phyloP scores from a whole-genome alignment of 2,797 vertebrate genomes.

The Enteromius treurensis region DNA sequence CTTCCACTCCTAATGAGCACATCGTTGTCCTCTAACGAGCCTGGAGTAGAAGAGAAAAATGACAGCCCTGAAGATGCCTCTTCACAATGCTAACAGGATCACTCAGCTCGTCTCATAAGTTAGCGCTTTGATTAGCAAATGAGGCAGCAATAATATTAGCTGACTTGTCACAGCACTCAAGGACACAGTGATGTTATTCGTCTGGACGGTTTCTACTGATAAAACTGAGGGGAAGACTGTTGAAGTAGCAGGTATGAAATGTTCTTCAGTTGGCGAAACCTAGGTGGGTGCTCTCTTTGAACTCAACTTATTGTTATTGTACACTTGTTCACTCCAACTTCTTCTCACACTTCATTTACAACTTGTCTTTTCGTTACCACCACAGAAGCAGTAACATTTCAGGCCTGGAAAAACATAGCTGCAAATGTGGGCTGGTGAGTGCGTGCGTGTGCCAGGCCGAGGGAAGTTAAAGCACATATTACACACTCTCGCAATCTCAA shows the following conservation, averaged over 20 bases:
- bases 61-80: slow-evolving; percentile 60
- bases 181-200: slow-evolving; percentile 38
- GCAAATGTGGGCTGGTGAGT: slow-evolving; percentile 13
- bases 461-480: slow-evolving; percentile 54
- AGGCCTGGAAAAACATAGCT: slow-evolving; percentile 23
- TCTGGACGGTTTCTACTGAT: slow-evolving; percentile 12
- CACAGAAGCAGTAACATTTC: slow-evolving; percentile 2
- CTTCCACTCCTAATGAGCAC: slow-evolving; percentile 33
- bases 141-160: slow-evolving; percentile 59
- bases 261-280: slow-evolving; percentile 53
- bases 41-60: slow-evolving; percentile 48
- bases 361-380: slow-evolving; percentile 45
- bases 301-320: slow-evolving; percentile 18
- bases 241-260: slow-evolving; percentile 35
- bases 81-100: slow-evolving; percentile 61
- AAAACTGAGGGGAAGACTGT: background rate
- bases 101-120: slow-evolving; percentile 60
- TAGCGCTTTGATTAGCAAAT: slow-evolving; percentile 70
- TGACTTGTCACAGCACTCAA: slow-evolving; percentile 59
- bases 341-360: slow-evolving; percentile 22
- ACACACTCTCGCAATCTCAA: slow-evolving; percentile 59
- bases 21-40: slow-evolving; percentile 48
- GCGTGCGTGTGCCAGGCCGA: slow-evolving; percentile 11
- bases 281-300: slow-evolving; percentile 55
- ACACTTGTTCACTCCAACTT: background rate